Conservation (phyloP, 2,888 invertebrate genomes). For the Catocala nupta region DNA sequence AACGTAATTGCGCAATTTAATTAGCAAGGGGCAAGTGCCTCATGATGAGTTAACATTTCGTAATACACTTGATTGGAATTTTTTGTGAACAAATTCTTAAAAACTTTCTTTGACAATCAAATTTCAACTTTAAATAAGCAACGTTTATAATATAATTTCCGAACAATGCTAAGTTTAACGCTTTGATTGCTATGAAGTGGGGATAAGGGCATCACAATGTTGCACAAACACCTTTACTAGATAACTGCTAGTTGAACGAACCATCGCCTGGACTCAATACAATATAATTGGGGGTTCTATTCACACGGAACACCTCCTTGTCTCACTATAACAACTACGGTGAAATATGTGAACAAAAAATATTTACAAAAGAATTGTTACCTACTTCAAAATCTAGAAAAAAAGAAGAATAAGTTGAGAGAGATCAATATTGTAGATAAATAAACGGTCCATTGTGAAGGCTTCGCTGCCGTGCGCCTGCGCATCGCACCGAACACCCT, state of each 20-base stretch:
- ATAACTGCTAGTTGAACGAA: constrained; percentile 40
- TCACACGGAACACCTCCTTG: constrained; percentile 70
- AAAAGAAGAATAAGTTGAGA: constrained; percentile 67
- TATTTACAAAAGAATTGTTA: constrained; percentile 76
- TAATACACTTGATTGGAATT: no score
- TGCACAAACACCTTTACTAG: constrained; percentile 57
- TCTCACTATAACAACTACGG: constrained; percentile 69
- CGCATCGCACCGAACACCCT: constrained; percentile 19
- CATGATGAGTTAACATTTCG: no score
- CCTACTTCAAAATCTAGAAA: constrained; percentile 65
- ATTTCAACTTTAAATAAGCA: no score
- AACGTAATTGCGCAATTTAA: no score
- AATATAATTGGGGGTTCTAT: constrained; percentile 73
- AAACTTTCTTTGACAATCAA: no score
- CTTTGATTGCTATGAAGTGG: constrained; percentile 47
- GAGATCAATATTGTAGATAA: constrained; percentile 82
- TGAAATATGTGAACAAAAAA: constrained; percentile 82
- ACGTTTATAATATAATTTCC: no score
- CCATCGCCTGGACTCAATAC: constrained; percentile 61
- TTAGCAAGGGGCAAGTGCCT: no score
- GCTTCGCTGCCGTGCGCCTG: constrained; percentile 53
- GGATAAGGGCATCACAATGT: constrained; percentile 54
- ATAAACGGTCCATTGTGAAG: constrained; percentile 76
- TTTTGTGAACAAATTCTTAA: no score
- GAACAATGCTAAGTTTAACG: constrained; percentile 9